Evolutionary conservation across 2,113 vertebrate species (phyloP).

Genomic region (Tyto alba): DNA sequence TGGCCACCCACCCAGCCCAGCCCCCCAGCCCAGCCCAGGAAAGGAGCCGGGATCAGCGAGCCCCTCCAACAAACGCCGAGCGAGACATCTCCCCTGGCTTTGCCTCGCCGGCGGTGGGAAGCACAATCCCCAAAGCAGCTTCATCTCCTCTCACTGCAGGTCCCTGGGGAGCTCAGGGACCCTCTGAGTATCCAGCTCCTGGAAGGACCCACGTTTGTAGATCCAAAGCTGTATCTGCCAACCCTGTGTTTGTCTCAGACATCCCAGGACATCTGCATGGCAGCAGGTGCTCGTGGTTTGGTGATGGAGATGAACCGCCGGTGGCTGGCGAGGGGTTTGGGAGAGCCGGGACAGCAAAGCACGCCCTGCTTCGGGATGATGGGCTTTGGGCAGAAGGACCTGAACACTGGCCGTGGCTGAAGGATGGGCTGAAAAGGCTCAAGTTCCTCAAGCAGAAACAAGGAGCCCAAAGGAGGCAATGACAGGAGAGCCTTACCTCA

Average conservation of each 20-base stretch:
- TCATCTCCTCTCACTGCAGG: neutral
- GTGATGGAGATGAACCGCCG: neutral
- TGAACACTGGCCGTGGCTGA: neutral
- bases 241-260: neutral
- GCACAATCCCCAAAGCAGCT: neutral
- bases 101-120: neutral
- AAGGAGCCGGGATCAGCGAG: neutral
- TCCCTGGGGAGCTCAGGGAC: neutral
- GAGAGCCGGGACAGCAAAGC: neutral
- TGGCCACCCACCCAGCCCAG: neutral
- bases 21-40: neutral
- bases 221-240: too few species aligned
- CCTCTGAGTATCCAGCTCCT: neutral
- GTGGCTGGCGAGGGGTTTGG: neutral
- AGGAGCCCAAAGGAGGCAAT: neutral
- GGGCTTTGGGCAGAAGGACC: neutral
- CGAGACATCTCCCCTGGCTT: neutral
- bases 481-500: neutral
- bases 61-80: neutral
- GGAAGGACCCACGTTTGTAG: neutral
- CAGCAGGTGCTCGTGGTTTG: neutral
- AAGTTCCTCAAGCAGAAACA: neutral
- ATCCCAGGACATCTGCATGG: too few species aligned
- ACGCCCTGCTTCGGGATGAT: accelerated
- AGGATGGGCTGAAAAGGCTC: neutral